Evolutionary conservation across 2,888 invertebrate species (phyloP).

Genomic region (Fragum fragum): DNA sequence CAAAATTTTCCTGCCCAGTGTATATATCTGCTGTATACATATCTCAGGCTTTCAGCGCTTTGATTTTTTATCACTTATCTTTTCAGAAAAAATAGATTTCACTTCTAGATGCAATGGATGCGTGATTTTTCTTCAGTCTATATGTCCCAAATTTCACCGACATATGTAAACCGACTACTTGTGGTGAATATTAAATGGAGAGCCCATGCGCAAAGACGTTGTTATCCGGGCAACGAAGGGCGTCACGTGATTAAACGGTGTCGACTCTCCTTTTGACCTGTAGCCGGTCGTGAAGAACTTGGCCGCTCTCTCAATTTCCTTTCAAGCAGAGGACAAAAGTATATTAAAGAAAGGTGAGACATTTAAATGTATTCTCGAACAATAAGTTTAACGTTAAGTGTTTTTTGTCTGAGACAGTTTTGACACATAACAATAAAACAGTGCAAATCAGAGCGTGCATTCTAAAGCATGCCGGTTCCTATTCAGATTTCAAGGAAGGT

Average conservation of each 20-base stretch:
- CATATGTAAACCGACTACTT: not conserved
- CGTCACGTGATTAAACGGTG: constrained; percentile 16
- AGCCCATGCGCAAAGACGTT: constrained; percentile 17
- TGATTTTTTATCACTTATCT: too few relatives aligned
- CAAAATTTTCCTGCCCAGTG: too few relatives aligned
- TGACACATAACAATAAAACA: too few relatives aligned
- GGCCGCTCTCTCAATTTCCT: not conserved
- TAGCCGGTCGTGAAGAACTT: constrained; percentile 19
- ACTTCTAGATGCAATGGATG: too few relatives aligned
- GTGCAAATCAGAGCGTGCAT: too few relatives aligned
- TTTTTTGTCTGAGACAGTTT: too few relatives aligned
- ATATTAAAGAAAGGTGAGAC: not conserved
- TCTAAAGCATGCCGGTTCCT: not conserved
- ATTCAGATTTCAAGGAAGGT: not conserved
- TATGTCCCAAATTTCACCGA: too few relatives aligned
- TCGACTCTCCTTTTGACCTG: constrained; percentile 20
- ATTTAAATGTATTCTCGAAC: not conserved
- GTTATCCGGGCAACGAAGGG: constrained; percentile 26
- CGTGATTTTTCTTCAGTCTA: too few relatives aligned
- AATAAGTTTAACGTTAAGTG: too few relatives aligned
- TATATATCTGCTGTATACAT: too few relatives aligned
- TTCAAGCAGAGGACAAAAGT: not conserved
- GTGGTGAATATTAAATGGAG: not conserved
- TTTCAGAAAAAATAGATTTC: too few relatives aligned
- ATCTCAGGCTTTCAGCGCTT: too few relatives aligned